phyloP scores from a whole-genome alignment of 2,888 invertebrate genomes.

The Lycocerus yunnanus region DNA sequence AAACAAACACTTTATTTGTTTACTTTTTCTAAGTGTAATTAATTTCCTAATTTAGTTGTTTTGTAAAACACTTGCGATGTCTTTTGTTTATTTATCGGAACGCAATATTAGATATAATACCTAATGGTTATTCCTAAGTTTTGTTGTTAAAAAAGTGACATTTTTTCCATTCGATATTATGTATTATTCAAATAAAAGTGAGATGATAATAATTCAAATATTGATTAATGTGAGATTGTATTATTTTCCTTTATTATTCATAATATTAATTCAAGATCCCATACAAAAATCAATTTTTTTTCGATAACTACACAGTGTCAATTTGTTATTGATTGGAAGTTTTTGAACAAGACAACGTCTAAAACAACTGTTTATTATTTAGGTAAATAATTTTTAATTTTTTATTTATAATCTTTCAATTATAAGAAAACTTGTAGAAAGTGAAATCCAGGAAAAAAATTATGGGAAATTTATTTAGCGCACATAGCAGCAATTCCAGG shows the following conservation, averaged over 20 bases:
- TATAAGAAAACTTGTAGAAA: too few relatives aligned
- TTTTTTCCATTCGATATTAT: background rate
- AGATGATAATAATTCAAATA: background rate
- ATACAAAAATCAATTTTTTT: background rate
- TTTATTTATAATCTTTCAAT: too few relatives aligned
- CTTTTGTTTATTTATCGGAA: too few relatives aligned
- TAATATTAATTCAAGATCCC: background rate
- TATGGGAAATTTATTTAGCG: background rate
- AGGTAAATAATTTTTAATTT: background rate
- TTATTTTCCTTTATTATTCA: background rate
- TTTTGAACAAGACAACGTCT: background rate
- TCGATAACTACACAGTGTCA: background rate
- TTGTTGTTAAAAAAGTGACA: background rate
- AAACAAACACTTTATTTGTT: too few relatives aligned
- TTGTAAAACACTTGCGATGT: too few relatives aligned
- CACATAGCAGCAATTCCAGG: background rate
- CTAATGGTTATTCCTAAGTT: too few relatives aligned
- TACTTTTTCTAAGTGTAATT: too few relatives aligned
- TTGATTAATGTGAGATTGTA: background rate
- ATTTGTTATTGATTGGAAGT: background rate
- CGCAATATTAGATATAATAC: too few relatives aligned
- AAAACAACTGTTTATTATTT: background rate
- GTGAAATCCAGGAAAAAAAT: background rate
- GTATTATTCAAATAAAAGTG: background rate
- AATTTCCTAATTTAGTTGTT: too few relatives aligned